phyloP scores from a whole-genome alignment of 2,797 vertebrate species.

The Rhinophrynus dorsalis region DNA sequence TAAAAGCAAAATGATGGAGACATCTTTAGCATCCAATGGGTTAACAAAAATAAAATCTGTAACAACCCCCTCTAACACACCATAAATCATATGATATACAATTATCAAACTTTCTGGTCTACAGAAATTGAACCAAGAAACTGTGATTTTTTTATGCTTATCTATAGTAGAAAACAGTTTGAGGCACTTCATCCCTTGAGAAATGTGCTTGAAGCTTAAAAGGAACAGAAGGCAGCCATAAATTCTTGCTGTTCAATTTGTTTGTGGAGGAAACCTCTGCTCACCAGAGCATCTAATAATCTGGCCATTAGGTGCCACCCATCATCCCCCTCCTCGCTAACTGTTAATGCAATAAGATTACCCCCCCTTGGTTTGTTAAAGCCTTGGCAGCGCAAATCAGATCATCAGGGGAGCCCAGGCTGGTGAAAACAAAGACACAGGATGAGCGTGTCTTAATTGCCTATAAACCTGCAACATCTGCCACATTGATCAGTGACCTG shows the following conservation, averaged over 20 bases:
- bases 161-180: background rate
- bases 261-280: background rate
- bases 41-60: too few relatives aligned
- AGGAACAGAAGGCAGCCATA: slow-evolving; percentile 6
- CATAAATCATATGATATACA: background rate
- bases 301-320: background rate
- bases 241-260: background rate
- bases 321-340: background rate
- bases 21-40: too few relatives aligned
- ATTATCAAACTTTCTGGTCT: background rate
- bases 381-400: background rate
- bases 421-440: background rate
- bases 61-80: too few relatives aligned
- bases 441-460: background rate
- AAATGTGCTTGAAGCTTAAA: background rate
- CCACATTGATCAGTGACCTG: slow-evolving; percentile 27
- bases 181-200: background rate
- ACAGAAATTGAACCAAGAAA: too few relatives aligned
- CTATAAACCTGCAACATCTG: slow-evolving; percentile 32
- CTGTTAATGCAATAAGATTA: background rate
- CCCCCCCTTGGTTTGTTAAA: background rate
- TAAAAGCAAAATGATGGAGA: too few relatives aligned
- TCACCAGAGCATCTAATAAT: background rate
- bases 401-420: background rate
- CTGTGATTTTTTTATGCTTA: background rate